Evolutionary conservation across 1,140 invertebrate genomes (phyloP), one percentile per base, ranked within the genome.

Genomic region (Chrysoperla carnea): DNA sequence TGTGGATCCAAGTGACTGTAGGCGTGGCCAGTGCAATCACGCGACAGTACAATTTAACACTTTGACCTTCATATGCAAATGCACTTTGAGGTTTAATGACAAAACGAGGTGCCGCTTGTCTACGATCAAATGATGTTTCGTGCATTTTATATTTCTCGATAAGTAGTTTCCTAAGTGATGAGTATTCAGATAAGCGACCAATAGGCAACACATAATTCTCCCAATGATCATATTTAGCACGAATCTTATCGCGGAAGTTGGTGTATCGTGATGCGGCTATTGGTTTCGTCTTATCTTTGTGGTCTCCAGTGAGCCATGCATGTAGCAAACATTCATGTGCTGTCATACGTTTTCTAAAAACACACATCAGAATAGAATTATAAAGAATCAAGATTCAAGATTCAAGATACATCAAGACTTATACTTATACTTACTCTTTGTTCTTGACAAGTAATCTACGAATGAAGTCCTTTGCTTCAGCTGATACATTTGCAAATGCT

Each of bases 391-490:
- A 36, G 29, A 14, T 13, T 40, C 11, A 12, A 46, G 14, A 29
- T 42, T 48, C n/a, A n/a, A n/a, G n/a, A n/a, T 38, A 27, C 17
- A 39, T 35, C 28, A 15, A 29, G 14, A 14, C 8, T 38, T 13
- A 38, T 15, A 35, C n/a, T n/a, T 33, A 46, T 42, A 38, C 78
- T 69, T 66, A 89, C 82, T 94, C 88, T 65, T 95, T 95, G 58
- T 90, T 89, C 61, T 91, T 92, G 27, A 94, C 63, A 1, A 99
- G 71, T 43, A 99, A 68, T 56, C 84, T 77, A 42, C 79, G 75
- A 61, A 99, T 99, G 60, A 99, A 99, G 67, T 99, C 96, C 69
- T 93, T 96, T 48, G 83, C 96, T 61, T 96, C 88, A 37, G 92
- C 86, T 1, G 94, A 98, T 38, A 99, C 87, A 51, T 82, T 77